A percentile compares a stretch with the other conserved stretches of the same genome.
Evolutionary conservation across 2,113 vertebrate species (phyloP).

Genomic region (Malaclemys terrapin): DNA sequence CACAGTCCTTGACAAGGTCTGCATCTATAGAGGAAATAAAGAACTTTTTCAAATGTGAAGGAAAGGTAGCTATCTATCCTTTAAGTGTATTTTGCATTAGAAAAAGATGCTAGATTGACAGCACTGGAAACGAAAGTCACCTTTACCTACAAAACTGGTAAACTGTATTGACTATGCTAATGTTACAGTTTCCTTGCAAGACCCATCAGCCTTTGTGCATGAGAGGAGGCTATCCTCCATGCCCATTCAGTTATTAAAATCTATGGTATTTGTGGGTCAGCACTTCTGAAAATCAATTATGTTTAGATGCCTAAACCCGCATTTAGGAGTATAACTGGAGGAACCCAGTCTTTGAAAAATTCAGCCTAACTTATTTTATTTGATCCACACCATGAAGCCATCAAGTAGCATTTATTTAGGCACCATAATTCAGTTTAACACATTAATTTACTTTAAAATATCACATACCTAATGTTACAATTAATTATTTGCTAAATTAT

Average conservation of each 20-base stretch:
- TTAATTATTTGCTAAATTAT: neutral
- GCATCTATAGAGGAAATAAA: neutral
- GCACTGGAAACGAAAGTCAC: neutral
- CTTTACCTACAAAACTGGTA: neutral
- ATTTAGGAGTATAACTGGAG: neutral
- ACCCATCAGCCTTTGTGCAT: neutral
- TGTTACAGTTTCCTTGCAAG: neutral
- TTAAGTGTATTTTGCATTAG: neutral
- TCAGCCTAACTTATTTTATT: neutral
- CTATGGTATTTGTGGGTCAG: constrained; percentile 55
- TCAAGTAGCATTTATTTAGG: neutral
- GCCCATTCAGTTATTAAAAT: neutral
- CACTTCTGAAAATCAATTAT: neutral
- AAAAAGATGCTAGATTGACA: neutral
- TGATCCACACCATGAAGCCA: neutral
- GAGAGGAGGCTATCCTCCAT: neutral
- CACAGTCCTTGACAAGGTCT: neutral
- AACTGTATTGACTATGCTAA: neutral
- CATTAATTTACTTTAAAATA: neutral
- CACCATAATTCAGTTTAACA: neutral
- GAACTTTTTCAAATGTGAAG: neutral
- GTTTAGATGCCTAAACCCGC: neutral
- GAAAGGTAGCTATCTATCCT: accelerated
- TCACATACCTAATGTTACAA: no score
- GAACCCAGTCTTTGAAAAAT: neutral